Base-by-base conservation (phyloP, 2,888 invertebrate species). In the Geophilus truncorum region DNA sequence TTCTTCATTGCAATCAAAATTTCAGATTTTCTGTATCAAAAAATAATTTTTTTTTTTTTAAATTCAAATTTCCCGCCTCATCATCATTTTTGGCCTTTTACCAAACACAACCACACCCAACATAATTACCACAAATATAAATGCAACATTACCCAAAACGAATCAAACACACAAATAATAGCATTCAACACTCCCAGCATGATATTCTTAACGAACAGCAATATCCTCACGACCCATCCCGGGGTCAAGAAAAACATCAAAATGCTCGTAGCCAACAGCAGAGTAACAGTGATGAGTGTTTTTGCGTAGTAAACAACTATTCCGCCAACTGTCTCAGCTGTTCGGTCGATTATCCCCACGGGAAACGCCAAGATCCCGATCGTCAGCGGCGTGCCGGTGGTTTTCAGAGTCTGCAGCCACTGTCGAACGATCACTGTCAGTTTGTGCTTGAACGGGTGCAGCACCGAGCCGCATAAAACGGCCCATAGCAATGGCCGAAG, bases 401-500 rank as follows among this genome's bases (percentile, higher is more conserved):
- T 80, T 23, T 84, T 82, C n/a, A 85, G 57, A 32, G 83, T 81
- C n/a, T 80, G 75, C 85, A 95, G 92, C 96, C 96, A 96, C 83
- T 91, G 90, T 84, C 93, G 92, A 25, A 95, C 89, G 82, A 91
- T 89, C 82, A 91, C 91, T 0, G 95, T 92, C 75, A 97, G 87
- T 81, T 91, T 92, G 82, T 93, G 91, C 87, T 98, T 98, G 85
- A 97, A 93, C 0, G 98, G 98, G 87, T 97, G 96, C n/a, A 98
- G 89, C 45, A 97, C 93, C 0, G 97, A 96, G n/a, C 99, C 99
- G 85, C 97, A 95, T 34, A 99, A 89, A 81, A 97, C 89, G 0
- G 98, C 97, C 98, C 98, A 99, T 84, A 98, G 90, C 80, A 99
- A 88, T 0, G 98, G 97, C 84, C 95, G 93, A 40, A 98, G 91